Evolutionary conservation across 2,113 vertebrate genomes (phyloP).

Genomic region (Thalassarche chlororhynchos): DNA sequence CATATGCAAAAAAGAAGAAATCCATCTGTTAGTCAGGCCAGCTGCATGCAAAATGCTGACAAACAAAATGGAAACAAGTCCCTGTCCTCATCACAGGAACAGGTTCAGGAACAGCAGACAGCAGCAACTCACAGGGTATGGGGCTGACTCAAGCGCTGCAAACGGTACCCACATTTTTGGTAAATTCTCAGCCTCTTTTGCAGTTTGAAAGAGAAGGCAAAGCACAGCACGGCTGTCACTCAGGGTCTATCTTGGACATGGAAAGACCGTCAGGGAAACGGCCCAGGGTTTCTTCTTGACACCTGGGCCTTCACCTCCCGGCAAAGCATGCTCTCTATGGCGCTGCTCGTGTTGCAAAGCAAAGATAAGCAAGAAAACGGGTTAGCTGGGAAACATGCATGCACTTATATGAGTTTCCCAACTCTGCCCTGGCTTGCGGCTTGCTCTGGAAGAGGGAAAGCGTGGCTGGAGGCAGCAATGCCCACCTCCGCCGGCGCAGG

Average conservation of each 20-base stretch:
- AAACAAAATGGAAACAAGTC: not conserved
- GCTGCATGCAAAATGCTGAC: not conserved
- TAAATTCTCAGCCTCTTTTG: not conserved
- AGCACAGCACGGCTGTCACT: rapidly evolving
- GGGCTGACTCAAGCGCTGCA: rapidly evolving
- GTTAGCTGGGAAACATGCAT: rapidly evolving
- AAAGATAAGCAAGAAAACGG: too few species aligned
- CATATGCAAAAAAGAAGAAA: not conserved
- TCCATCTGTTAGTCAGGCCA: not conserved
- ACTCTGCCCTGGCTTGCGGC: too few species aligned
- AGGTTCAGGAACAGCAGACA: not conserved
- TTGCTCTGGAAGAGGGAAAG: too few species aligned
- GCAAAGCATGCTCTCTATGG: rapidly evolving
- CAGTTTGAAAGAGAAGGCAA: not conserved
- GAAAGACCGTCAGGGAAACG: not conserved
- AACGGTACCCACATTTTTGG: rapidly evolving
- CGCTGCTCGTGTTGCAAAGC: not conserved
- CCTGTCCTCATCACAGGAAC: not conserved
- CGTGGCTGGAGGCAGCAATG: not conserved
- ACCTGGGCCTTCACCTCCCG: not conserved
- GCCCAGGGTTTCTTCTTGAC: not conserved
- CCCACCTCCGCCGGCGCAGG: not conserved
- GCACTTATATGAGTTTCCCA: rapidly evolving
- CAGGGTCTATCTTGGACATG: rapidly evolving
- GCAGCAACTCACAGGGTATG: rapidly evolving